Evolutionary conservation across 2,888 invertebrate species (phyloP).

Genomic region (Pyrgus malvae): DNA sequence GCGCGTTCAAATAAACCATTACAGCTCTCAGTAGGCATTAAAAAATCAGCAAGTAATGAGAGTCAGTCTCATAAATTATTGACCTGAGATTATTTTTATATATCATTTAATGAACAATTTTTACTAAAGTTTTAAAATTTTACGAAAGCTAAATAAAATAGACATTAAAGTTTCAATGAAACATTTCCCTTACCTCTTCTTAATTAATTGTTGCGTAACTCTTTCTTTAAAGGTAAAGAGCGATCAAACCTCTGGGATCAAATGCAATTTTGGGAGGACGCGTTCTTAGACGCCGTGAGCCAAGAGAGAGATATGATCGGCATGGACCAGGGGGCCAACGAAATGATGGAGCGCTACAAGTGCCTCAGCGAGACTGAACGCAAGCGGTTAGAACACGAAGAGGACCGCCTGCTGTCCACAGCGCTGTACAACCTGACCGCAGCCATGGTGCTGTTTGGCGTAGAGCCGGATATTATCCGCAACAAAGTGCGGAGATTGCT

Average conservation of each 20-base stretch:
- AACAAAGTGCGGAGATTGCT: slow-evolving; percentile 94
- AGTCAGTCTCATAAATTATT: no score
- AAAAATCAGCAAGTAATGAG: no score
- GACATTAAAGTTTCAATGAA: no score
- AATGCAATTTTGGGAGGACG: slow-evolving; percentile 99
- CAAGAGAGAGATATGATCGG: slow-evolving; percentile 99
- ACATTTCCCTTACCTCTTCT: no score
- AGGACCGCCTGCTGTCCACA: slow-evolving; percentile 96
- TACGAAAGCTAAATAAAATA: no score
- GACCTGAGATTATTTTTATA: no score
- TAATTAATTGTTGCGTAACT: no score
- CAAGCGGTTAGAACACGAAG: slow-evolving; percentile 98
- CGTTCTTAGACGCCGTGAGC: slow-evolving; percentile 97
- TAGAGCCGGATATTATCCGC: slow-evolving; percentile 91
- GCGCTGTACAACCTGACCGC: slow-evolving; percentile 98
- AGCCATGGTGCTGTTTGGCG: slow-evolving; percentile 96
- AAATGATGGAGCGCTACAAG: slow-evolving; percentile 99
- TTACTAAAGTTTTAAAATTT: no score
- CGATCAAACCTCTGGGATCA: slow-evolving; percentile 97
- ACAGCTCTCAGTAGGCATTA: no score
- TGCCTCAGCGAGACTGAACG: slow-evolving; percentile 95
- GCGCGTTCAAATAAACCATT: no score
- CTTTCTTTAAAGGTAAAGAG: slow-evolving; percentile 83
- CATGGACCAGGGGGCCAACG: slow-evolving; percentile 99
- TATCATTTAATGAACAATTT: no score